Conservation (phyloP, 2,797 vertebrate genomes). For the Euthynnus affinis region DNA sequence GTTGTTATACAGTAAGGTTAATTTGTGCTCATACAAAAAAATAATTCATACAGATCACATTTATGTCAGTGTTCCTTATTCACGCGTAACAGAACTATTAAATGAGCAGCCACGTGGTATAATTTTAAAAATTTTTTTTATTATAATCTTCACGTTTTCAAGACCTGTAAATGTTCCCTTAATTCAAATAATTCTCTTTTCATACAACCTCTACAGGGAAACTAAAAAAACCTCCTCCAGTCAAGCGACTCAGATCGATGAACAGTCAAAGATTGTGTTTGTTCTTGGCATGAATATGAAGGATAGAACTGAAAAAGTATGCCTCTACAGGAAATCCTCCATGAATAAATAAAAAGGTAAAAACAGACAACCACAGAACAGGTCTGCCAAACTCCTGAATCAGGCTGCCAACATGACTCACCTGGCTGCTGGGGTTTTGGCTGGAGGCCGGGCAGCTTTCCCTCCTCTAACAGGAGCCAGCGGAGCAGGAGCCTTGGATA, state of each 20-base stretch:
- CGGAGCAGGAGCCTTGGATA: slow-evolving; percentile 45
- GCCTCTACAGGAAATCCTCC: slow-evolving; percentile 23
- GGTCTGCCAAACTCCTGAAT: not conserved
- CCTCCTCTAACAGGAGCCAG: slow-evolving; percentile 39
- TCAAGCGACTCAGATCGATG: not conserved
- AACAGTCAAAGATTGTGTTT: slow-evolving; percentile 4
- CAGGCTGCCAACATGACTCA: slow-evolving; percentile 49
- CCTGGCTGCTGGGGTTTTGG: slow-evolving; percentile 65
- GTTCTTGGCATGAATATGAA: slow-evolving; percentile 9
- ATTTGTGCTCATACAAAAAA: not conserved
- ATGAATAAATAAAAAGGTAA: slow-evolving; percentile 28
- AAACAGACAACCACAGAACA: slow-evolving; percentile 7
- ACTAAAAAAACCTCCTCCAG: not conserved
- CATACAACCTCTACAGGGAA: not conserved
- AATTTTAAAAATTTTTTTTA: not conserved
- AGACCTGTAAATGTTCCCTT: not conserved
- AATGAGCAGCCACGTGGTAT: not conserved
- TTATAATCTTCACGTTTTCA: not conserved
- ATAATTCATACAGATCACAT: not conserved
- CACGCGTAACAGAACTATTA: not conserved
- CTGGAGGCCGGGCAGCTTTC: slow-evolving; percentile 45
- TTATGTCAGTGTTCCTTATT: not conserved
- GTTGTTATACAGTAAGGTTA: not conserved
- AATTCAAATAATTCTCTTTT: slow-evolving; percentile 10
- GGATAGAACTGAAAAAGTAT: not conserved